Base-by-base conservation (phyloP, 2,113 vertebrate species). In the Alethe diademata region DNA sequence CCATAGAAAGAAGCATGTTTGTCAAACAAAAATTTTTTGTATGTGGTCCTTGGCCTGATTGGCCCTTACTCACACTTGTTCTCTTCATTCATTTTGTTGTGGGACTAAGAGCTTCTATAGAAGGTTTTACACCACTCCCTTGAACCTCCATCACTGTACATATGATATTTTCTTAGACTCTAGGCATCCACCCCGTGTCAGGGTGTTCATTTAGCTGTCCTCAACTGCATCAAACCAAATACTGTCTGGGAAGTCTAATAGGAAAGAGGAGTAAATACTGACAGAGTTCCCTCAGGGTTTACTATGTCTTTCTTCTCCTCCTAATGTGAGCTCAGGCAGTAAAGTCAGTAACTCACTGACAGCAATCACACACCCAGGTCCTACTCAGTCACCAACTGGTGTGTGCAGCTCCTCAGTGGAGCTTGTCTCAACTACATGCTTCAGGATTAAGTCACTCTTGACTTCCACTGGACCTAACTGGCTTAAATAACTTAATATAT, bases 131-230 rank as follows among this genome's bases (percentile, higher is more conserved):
- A 43, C 3, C 2, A 2, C 1, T 60, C 17, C 13, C 13, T 78
- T 58, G 64, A 88, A 57, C 16, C 4, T 73, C 19, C 29, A 69
- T 79, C 29, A 10, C 6, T 36, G 6, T 12, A 57, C 14, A 54
- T 35, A 17, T n/a, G 19, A 14, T 9, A 51, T 78, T 61, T 80
- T 70, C 29, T 58, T 58, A 51, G 23, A 28, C 43, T 13, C 16
- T 28, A 47, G 26, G 24, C 33, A 66, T 19, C 31, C 23, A 47
- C 5, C 9, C 0, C 0, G 4, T 51, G 28, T 66, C 14, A 25
- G 12, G 12, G 22, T 78, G 29, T 36, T 71, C 31, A 62, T 54
- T 62, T 24, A 67, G 1, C 45, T 66, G 14, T 42, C 47, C 38
- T 57, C 14, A 62, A 12, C 28, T 71, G 5, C 57, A 71, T 75